Base-by-base conservation (phyloP, 2,888 invertebrate species). In the Epirrhoe tristata region DNA sequence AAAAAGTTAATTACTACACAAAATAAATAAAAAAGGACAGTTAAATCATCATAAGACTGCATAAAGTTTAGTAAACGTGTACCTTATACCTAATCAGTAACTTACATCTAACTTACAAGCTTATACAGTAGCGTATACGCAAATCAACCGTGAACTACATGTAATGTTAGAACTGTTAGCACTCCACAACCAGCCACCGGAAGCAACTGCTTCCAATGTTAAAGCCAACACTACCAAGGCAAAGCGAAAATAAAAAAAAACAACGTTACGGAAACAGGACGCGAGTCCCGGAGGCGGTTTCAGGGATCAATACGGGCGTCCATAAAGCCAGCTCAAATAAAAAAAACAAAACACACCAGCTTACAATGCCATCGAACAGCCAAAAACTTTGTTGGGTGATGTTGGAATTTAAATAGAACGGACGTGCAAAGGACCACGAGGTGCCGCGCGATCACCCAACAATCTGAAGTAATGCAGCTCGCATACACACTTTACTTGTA, bases 221-320 rank as follows among this genome's bases (percentile, higher is more conserved):
- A 93, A 91, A 89, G 91, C 93, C 90, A 90, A 92, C 85, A 84
- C 90, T 92, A 93, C 92, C 91, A 90, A 92, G 90, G 90, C 93
- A 87, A 93, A 93, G 91, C 92, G 83, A 82, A 88, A 92, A 90
- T 87, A 87, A 90, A 85, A 70, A n/a, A 79, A 68, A 67, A 81
- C 90, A 93, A 92, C 93, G 89, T 93, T 93, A 93, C 93, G 93
- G 91, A 90, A 85, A 91, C 91, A 88, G 92, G 91, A 90, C 85
- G 84, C 87, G 91, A 86, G 90, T 91, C 91, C 93, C 83, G 91
- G 93, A 93, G 93, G 93, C 92, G 87, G 75, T 79, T 79, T 79
- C 78, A 52, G 73, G 77, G 74, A 76, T 84, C 65, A 78, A 80
- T 60, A 63, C 62, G 58, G 62, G 66, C 76, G 80, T 79, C 81